A percentile compares a stretch with the other conserved stretches of the same genome.
Evolutionary conservation across 2,888 invertebrate species (phyloP).

Genomic region (Parnassius orleans): DNA sequence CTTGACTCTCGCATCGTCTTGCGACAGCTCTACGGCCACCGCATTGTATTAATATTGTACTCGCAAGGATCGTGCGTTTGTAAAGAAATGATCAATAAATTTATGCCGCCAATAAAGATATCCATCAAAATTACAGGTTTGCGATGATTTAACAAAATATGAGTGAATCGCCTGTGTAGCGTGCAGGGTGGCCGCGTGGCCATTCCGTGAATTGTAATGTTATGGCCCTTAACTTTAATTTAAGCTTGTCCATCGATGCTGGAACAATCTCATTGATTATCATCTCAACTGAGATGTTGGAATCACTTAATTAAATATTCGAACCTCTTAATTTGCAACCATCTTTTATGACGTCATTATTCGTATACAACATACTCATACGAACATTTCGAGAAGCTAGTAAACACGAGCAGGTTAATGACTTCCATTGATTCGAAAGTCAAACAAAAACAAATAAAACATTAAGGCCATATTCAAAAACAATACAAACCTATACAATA

Average conservation of each 20-base stretch:
- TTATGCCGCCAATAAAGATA: constrained; percentile 78
- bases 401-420: constrained; percentile 59
- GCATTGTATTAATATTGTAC: constrained; percentile 53
- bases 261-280: constrained; percentile 72
- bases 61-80: constrained; percentile 67
- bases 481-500: constrained; percentile 37
- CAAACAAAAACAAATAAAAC: constrained; percentile 43
- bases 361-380: constrained; percentile 32
- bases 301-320: constrained; percentile 62
- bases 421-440: constrained; percentile 48
- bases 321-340: constrained; percentile 60
- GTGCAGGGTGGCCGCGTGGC: constrained; percentile 65
- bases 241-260: constrained; percentile 61
- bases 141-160: constrained; percentile 78
- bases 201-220: constrained; percentile 73
- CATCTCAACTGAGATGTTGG: constrained; percentile 57
- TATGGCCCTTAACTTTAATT: constrained; percentile 68
- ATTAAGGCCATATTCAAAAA: constrained; percentile 42
- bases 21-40: constrained; percentile 60
- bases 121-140: constrained; percentile 81
- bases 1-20: constrained; percentile 57
- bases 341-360: constrained; percentile 55
- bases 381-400: constrained; percentile 44
- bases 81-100: constrained; percentile 79
- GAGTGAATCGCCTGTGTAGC: constrained; percentile 64